Evolutionary conservation across 2,888 invertebrate genomes (phyloP).

Genomic region (Ornithoptera alexandrae): DNA sequence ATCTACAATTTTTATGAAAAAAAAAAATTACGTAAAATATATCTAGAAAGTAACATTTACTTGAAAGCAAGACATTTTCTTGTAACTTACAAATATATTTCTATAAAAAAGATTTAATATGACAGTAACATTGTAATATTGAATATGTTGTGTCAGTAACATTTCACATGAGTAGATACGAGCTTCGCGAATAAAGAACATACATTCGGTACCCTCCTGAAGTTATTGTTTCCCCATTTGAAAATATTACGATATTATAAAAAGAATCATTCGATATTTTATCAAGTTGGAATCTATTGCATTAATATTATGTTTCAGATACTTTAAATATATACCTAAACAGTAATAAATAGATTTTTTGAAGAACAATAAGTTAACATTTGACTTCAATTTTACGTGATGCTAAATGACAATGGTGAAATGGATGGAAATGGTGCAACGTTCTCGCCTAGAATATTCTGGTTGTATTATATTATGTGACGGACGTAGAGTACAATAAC

Average conservation of each 20-base stretch:
- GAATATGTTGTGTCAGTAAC: slow-evolving; percentile 2
- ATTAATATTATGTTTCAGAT: too few species aligned
- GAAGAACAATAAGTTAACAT: too few species aligned
- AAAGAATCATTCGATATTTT: background rate
- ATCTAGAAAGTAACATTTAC: background rate
- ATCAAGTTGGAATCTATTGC: too few species aligned
- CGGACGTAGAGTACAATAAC: too few species aligned
- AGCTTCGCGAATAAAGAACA: background rate
- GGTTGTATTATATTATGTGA: too few species aligned
- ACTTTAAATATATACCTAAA: too few species aligned
- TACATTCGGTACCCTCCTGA: background rate
- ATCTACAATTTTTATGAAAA: too few species aligned
- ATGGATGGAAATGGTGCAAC: too few species aligned
- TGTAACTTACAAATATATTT: background rate
- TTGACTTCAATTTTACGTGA: too few species aligned
- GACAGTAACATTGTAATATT: slow-evolving; percentile 11
- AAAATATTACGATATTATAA: background rate
- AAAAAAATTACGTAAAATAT: background rate
- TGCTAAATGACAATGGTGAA: too few species aligned
- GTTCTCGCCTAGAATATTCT: too few species aligned
- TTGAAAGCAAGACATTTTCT: background rate
- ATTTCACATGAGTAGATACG: slow-evolving; percentile 4
- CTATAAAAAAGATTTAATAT: background rate
- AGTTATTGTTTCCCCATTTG: background rate
- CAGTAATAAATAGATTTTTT: too few species aligned